These are phyloP conservation scores for Euplagia quadripunctaria DNA, from an alignment of 2,888 invertebrate species.

Conservation along the genomic window DNA sequence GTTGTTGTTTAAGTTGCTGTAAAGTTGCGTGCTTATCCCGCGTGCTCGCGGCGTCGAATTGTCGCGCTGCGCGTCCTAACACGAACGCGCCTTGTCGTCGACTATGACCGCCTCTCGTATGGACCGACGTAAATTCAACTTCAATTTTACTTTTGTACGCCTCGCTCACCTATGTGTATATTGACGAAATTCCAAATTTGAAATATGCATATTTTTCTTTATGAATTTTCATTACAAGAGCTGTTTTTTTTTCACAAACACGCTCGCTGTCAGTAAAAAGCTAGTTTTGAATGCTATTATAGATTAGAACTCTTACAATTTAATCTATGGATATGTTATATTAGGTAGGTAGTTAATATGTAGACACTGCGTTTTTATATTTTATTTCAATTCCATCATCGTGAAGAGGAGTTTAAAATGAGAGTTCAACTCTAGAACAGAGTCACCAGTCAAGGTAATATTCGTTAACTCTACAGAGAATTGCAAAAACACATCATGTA, in stretches of 20 bases:
- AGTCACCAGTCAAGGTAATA: background rate
- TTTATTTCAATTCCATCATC: background rate
- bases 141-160: conserved; percentile 63
- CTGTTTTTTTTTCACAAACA: background rate
- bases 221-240: conserved; percentile 18
- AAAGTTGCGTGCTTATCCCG: conserved; percentile 60
- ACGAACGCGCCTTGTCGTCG: conserved; percentile 70
- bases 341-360: background rate
- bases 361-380: background rate
- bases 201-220: conserved; percentile 38
- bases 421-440: background rate
- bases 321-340: background rate
- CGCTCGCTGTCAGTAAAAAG: background rate
- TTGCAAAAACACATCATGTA: too few relatives aligned
- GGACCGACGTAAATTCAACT: conserved; percentile 63
- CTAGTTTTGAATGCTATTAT: background rate
- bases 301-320: too few relatives aligned
- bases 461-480: background rate
- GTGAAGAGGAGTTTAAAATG: background rate
- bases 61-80: conserved; percentile 70
- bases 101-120: conserved; percentile 67
- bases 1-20: conserved; percentile 47
- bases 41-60: conserved; percentile 63
- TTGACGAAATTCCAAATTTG: conserved; percentile 45
- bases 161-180: conserved; percentile 49